These are phyloP conservation scores for Pseudolycoriella hygida DNA, from an alignment of 2,888 invertebrate genomes.

Conservation along the genomic window DNA sequence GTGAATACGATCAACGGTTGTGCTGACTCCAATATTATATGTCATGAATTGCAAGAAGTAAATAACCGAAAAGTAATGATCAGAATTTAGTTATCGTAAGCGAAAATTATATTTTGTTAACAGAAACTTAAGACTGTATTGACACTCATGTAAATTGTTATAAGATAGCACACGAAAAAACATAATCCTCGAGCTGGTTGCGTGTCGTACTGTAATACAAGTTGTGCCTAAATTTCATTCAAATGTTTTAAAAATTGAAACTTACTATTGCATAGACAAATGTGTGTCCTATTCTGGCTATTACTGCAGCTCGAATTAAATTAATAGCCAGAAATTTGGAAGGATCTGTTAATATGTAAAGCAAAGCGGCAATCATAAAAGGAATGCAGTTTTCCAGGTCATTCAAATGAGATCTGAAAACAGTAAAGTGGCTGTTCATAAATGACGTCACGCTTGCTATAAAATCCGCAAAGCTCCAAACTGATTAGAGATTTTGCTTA, in stretches of 20 bases:
- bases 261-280: constrained; percentile 40
- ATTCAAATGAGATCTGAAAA: constrained; percentile 38
- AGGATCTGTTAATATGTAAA: constrained; percentile 40
- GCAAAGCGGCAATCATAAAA: constrained; percentile 36
- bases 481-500: too few relatives aligned
- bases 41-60: too few relatives aligned
- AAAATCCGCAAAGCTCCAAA: too few relatives aligned
- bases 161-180: constrained; percentile 27
- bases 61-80: too few relatives aligned
- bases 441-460: too few relatives aligned
- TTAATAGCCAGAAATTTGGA: constrained; percentile 30
- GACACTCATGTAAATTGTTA: constrained; percentile 31
- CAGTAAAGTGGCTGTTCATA: not conserved
- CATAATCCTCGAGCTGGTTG: constrained; percentile 35
- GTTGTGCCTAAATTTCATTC: too few relatives aligned
- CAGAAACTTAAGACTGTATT: too few relatives aligned
- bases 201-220: constrained; percentile 17
- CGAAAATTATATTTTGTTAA: too few relatives aligned
- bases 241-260: too few relatives aligned
- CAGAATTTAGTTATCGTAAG: too few relatives aligned
- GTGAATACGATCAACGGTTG: too few relatives aligned
- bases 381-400: constrained; percentile 50
- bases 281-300: constrained; percentile 38
- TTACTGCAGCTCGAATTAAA: constrained; percentile 36
- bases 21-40: too few relatives aligned